Conservation (phyloP, 2,888 invertebrate genomes). For the Electrophaes corylata region DNA sequence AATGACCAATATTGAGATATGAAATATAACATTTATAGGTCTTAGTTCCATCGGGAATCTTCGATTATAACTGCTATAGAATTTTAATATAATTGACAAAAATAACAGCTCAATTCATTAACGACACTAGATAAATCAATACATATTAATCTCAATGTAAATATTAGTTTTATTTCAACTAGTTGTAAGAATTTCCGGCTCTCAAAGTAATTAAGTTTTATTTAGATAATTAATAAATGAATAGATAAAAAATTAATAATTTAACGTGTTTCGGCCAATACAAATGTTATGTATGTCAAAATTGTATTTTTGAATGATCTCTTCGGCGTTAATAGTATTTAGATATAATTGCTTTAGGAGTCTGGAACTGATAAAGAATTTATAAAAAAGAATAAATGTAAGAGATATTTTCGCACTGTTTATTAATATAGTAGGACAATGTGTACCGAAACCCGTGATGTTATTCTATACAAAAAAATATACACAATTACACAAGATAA, state of each 20-base stretch:
- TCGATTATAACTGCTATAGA: constrained; percentile 35
- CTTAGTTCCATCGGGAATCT: constrained; percentile 31
- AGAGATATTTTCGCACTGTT: constrained; percentile 84
- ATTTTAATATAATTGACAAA: constrained; percentile 58
- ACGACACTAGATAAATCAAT: constrained; percentile 78
- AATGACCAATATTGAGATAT: constrained; percentile 47
- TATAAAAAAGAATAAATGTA: constrained; percentile 76
- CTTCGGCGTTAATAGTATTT: constrained; percentile 76
- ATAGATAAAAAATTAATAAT: constrained; percentile 66
- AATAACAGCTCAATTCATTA: constrained; percentile 77
- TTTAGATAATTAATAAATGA: constrained; percentile 70
- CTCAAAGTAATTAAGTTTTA: constrained; percentile 82
- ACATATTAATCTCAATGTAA: constrained; percentile 81
- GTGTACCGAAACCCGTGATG: constrained; percentile 32
- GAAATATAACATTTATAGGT: constrained; percentile 40
- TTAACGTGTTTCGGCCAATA: constrained; percentile 80
- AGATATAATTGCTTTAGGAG: constrained; percentile 82
- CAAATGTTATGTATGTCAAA: constrained; percentile 80
- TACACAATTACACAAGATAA: constrained; percentile 4
- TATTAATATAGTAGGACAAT: constrained; percentile 56
- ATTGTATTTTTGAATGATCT: constrained; percentile 84
- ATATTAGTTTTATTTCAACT: constrained; percentile 73
- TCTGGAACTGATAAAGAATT: constrained; percentile 81
- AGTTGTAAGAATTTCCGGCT: constrained; percentile 81
- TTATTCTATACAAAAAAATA: constrained; percentile 18